phyloP scores from a whole-genome alignment of 2,113 vertebrate species.

The Paracanthobrama guichenoti region DNA sequence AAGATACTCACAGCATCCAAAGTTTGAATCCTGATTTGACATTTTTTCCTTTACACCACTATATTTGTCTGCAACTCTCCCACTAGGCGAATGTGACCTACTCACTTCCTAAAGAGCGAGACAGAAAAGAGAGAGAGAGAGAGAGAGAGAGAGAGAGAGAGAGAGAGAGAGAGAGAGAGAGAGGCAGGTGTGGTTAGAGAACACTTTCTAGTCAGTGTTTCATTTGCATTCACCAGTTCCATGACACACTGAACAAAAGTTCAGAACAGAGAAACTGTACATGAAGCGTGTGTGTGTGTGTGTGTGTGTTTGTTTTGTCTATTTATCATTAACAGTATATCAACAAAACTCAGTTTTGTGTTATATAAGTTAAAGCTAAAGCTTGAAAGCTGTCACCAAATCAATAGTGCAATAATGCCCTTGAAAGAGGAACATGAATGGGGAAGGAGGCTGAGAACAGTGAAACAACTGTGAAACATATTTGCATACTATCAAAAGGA shows the following conservation, averaged over 20 bases:
- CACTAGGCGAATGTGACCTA: constrained; percentile 25
- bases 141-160: not conserved
- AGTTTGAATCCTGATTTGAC: constrained; percentile 50
- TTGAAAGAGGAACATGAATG: constrained; percentile 34
- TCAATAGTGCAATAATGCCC: constrained; percentile 39
- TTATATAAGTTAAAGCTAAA: constrained; percentile 42
- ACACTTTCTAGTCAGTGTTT: constrained; percentile 3
- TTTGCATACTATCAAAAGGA: not conserved
- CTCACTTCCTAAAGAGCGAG: constrained; percentile 47
- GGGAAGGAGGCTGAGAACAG: not conserved
- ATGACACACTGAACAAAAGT: not conserved
- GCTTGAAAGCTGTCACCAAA: constrained; percentile 8
- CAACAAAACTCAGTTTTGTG: constrained; percentile 37
- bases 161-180: not conserved
- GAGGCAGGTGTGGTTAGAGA: constrained; percentile 24
- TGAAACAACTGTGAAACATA: not conserved
- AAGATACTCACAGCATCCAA: constrained; percentile 56
- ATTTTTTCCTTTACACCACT: constrained; percentile 35
- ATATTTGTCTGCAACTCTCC: constrained; percentile 32
- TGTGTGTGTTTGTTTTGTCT: constrained; percentile 15
- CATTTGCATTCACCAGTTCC: constrained; percentile 43
- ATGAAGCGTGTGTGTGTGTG: not conserved
- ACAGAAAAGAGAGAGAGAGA: not conserved
- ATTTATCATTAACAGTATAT: constrained; percentile 36
- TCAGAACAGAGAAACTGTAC: not conserved